Evolutionary conservation across 2,113 vertebrate genomes (phyloP), one percentile per base, ranked within the genome.

Genomic region (Fregata magnificens): DNA sequence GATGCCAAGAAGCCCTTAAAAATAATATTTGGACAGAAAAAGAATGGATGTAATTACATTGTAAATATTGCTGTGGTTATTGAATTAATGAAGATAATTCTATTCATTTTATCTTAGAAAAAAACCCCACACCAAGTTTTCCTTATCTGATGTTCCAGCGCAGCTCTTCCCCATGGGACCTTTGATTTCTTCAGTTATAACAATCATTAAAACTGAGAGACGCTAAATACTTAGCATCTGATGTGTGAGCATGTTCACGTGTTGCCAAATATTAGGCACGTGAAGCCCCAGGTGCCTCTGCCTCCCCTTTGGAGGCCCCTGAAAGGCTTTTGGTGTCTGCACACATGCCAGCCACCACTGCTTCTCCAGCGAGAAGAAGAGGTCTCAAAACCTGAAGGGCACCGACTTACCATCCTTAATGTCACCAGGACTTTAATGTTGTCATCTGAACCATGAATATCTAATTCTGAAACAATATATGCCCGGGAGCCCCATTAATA

Each of bases 1-100:
- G 8, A 93, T 96, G 96, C 91, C 95, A 98, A 98, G 97, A 97
- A 98, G 78, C 91, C 95, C 96, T 97, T 97, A 98, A 98, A 98
- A 97, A 97, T 96, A 97, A 95, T 98, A 98, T 96, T 96, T 96
- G 97, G 95, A 95, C 65, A 89, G 90, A 72, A 84, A 88, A 95
- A 92, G 66, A 94, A 94, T 93, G 70, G 81, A 93, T 90, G 86
- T 92, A 95, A 97, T 96, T 93, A 80, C 69, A 93, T 59, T 85
- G 95, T 97, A 98, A 97, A 98, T 98, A 98, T 97, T 97, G 97
- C 91, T 79, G 38, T 76, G 73, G 66, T 93, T 96, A 95, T 88
- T 94, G 93, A 93, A 92, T 97, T 97, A 97, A 97, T 96, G 90
- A 96, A 93, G 84, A 95, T 88, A 86, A 93, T 86, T 97, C 83